Percentiles rank a stretch among this genome's conserved stretches.
Evolutionary conservation across 2,113 vertebrate genomes (phyloP).

Genomic region (Asarcornis scutulata): DNA sequence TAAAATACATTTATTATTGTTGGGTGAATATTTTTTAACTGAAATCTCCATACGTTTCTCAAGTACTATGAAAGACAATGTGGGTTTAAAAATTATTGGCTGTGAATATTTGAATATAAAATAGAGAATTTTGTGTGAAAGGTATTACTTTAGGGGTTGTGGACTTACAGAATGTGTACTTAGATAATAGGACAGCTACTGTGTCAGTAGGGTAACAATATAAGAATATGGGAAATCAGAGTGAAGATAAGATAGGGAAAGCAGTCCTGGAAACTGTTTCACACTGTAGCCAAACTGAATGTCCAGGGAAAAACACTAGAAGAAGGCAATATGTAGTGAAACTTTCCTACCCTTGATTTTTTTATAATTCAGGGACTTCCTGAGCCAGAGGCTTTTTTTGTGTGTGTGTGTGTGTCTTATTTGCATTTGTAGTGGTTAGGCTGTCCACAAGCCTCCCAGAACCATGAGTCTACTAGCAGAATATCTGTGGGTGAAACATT

Average conservation of each 20-base stretch:
- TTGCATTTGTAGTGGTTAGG: not conserved
- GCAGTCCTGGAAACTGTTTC: not conserved
- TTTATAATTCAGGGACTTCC: not conserved
- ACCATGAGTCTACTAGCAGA: not conserved
- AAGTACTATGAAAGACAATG: not conserved
- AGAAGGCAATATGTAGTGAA: not conserved
- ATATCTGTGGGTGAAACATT: not conserved
- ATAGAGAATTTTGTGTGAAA: not conserved
- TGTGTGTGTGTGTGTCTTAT: not conserved
- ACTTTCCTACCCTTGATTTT: not conserved
- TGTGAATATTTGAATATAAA: not conserved
- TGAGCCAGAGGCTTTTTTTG: not conserved
- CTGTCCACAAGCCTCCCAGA: not conserved
- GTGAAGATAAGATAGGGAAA: not conserved
- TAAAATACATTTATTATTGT: not conserved
- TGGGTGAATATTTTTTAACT: not conserved
- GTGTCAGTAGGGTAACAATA: not conserved
- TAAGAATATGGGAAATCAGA: not conserved
- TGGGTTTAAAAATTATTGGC: not conserved
- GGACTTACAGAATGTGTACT: not conserved
- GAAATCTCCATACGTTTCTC: not conserved
- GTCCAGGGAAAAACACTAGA: not conserved
- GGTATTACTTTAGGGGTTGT: not conserved
- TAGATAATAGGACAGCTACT: not conserved
- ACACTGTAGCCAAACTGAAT: not conserved